Evolutionary conservation across 2,797 vertebrate species (phyloP), one percentile per base, ranked within the genome.

Genomic region (Microchirus variegatus): DNA sequence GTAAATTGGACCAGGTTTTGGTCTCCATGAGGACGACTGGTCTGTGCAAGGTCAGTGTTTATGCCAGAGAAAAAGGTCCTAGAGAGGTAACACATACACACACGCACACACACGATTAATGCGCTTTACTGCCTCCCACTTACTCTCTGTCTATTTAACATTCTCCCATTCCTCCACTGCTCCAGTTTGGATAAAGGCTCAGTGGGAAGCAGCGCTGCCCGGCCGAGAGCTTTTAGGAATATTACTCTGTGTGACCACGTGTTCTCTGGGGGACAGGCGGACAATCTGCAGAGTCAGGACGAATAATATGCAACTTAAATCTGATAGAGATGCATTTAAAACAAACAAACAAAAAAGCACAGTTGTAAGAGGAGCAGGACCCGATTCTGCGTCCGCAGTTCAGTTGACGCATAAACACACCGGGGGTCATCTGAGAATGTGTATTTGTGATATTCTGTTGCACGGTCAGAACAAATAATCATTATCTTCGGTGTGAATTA

Each of bases 181-280:
- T 31, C 5, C 3, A 54, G 53, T 62, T 12, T 16, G 69, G 73
- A 91, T 85, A 91, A 91, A 85, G 81, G 87, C 90, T 85, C 78
- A 40, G 81, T 87, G 82, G 89, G 90, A 86, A 81, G 78, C 76
- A 47, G 71, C 18, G 44, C 81, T 67, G 83, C 76, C 53, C 17
- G 46, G 73, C 73, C 8, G 31, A 81, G 80, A 75, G 91, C 90
- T 92, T 89, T 92, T 87, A 90, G 75, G 81, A 85, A 88, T 91
- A 91, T 90, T 91, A 75, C 83, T 73, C 77, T 83, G 86, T 36
- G 4, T 11, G 80, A 80, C 84, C 81, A 81, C 67, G 58, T 83
- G 88, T 49, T 75, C 51, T 5, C 5, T 55, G 19, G 58, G 68
- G 68, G 41, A 53, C 61, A 35, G 52, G 67, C 70, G 54, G 61